Percentiles rank a stretch among this genome's conserved stretches.
phyloP scores from a whole-genome alignment of 2,113 vertebrate genomes.

The Barnardius zonarius region DNA sequence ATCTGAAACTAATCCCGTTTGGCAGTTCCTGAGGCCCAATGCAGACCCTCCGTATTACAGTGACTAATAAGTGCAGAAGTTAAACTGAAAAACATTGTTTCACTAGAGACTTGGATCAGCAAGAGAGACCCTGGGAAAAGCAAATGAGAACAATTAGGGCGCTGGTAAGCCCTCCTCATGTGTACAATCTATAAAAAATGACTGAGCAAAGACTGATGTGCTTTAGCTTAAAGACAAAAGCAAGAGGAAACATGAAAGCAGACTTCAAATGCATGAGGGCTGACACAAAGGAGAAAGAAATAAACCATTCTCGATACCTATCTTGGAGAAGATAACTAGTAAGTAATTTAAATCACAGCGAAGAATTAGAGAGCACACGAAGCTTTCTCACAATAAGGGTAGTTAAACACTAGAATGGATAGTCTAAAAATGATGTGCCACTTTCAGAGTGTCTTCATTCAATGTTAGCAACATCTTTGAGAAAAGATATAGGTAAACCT shows the following conservation, averaged over 20 bases:
- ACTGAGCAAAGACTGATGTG: background rate
- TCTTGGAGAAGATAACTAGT: background rate
- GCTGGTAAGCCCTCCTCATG: background rate
- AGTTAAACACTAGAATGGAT: background rate
- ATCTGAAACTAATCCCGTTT: background rate
- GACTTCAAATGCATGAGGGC: background rate
- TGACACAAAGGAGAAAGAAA: background rate
- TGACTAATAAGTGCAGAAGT: background rate
- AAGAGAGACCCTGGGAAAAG: background rate
- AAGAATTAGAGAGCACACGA: background rate
- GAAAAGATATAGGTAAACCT: background rate
- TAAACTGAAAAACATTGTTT: background rate
- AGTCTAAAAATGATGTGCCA: background rate
- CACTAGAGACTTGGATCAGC: background rate
- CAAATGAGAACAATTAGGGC: background rate
- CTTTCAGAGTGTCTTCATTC: background rate
- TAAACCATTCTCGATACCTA: background rate
- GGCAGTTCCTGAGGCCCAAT: background rate
- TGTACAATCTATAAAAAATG: background rate
- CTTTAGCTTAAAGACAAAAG: conserved; percentile 35
- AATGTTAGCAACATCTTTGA: background rate
- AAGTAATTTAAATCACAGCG: background rate
- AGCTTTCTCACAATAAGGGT: background rate
- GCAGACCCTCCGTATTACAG: background rate
- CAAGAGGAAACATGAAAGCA: conserved; percentile 28